Percentiles rank a stretch among this genome's conserved stretches.
These are phyloP conservation scores for Galeruca laticollis DNA, from an alignment of 2,888 invertebrate genomes.

Conservation along the genomic window DNA sequence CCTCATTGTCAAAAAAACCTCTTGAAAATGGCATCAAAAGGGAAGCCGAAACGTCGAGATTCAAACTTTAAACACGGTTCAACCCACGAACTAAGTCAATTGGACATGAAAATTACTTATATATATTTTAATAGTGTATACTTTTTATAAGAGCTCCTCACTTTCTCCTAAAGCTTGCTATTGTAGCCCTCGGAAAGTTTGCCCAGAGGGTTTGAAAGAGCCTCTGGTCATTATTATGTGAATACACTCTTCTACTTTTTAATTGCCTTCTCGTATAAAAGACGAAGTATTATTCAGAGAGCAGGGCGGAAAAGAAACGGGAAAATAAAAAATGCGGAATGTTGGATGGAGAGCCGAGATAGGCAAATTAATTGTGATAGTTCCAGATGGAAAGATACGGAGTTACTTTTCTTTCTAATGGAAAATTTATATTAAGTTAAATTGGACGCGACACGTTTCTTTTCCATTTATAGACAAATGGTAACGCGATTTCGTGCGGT, in stretches of 20 bases:
- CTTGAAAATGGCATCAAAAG: too few species aligned
- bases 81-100: too few species aligned
- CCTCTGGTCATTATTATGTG: conserved; percentile 29
- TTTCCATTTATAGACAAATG: not conserved
- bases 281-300: conserved; percentile 21
- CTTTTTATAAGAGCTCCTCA: not conserved
- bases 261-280: conserved; percentile 29
- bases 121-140: conserved; percentile 4
- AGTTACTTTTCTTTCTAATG: conserved; percentile 20
- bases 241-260: conserved; percentile 28
- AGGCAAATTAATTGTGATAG: conserved; percentile 40
- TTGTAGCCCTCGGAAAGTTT: conserved; percentile 32
- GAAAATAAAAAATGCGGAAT: conserved; percentile 20
- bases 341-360: conserved; percentile 33
- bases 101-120: too few species aligned
- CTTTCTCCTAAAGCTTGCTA: conserved; percentile 17
- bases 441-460: conserved; percentile 16
- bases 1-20: too few species aligned
- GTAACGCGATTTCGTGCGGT: too few species aligned
- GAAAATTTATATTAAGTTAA: conserved; percentile 29
- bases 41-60: too few species aligned
- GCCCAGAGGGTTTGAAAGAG: conserved; percentile 15
- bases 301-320: conserved; percentile 18
- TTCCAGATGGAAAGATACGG: conserved; percentile 16
- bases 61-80: too few species aligned